Evolutionary conservation across 2,797 vertebrate species (phyloP), one percentile per base, ranked within the genome.

Genomic region (Leptodactylus fallax): DNA sequence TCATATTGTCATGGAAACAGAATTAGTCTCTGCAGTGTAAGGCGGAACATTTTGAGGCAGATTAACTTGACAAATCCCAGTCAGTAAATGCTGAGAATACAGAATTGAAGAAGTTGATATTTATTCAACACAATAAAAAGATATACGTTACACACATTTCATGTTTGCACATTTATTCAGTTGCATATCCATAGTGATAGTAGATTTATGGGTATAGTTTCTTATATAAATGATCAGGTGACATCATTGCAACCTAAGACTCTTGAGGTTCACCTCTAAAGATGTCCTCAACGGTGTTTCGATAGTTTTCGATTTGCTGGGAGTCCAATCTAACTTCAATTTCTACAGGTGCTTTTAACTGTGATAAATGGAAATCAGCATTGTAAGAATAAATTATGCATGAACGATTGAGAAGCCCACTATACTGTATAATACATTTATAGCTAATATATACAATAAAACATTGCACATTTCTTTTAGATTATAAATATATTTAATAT

Each of bases 271-370:
- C 81, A 19, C 78, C 74, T 21, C 58, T 27, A 56, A 79, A 76
- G 12, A 87, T 25, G 10, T 71, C 74, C 7, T 87, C 81, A 19
- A 84, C 14, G 79, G 21, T 77, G 16, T 89, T 90, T 90, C 65
- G 89, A 90, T 94, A 91, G 88, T 93, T 94, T 92, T 93, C 94
- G 91, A 94, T 91, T 91, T 93, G 92, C 89, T 87, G 91, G 81
- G 91, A 90, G 78, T 91, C 92, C 91, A 94, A 92, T 91, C 91
- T 90, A 85, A 91, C 88, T 90, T 93, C 87, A 63, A 90, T 92
- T 90, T 93, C 92, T 85, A 87, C 69, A n/a, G 94, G 92, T 89
- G 91, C 91, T 91, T 91, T 91, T 53, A 92, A 53, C 93, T 94
- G 91, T 90, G 92, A 91, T 85, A 92, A 92, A 86, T 79, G n/a